phyloP scores from a whole-genome alignment of 1,140 invertebrate species.

The Caenorhabditis brenneri region DNA sequence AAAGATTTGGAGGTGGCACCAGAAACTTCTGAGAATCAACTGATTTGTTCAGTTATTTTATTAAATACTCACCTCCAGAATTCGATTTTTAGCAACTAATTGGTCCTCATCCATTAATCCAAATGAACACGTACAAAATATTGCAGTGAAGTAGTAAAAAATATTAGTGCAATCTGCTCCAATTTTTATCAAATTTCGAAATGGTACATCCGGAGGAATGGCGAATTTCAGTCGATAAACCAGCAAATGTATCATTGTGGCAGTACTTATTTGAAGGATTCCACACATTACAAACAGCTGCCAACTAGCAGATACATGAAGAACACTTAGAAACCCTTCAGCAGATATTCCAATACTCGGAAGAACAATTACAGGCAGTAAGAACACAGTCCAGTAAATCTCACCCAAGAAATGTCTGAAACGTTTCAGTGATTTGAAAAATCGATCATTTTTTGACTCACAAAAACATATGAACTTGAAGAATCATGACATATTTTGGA shows the following conservation, averaged over 20 bases:
- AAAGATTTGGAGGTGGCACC: slow-evolving; percentile 7
- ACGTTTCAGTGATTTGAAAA: neutral
- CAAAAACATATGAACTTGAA: neutral
- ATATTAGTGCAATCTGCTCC: neutral
- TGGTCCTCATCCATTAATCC: slow-evolving; percentile 16
- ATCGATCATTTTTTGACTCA: neutral
- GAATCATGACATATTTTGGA: neutral
- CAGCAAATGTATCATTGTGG: neutral
- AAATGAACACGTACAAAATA: neutral
- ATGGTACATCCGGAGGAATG: neutral
- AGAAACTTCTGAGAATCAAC: neutral
- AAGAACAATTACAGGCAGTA: neutral
- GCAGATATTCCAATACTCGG: neutral
- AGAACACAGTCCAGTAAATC: neutral
- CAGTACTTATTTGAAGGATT: neutral
- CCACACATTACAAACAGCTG: slow-evolving; percentile 18
- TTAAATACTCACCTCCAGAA: neutral
- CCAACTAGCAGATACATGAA: neutral
- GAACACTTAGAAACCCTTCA: neutral
- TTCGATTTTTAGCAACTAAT: neutral
- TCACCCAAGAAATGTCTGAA: neutral
- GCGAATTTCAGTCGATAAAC: neutral
- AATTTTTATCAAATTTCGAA: neutral
- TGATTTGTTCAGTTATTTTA: too few relatives aligned
- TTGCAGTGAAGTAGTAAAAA: neutral